Evolutionary conservation across 2,888 invertebrate species (phyloP), one percentile per base, ranked within the genome.

Genomic region (Drosophila nr. fundita): DNA sequence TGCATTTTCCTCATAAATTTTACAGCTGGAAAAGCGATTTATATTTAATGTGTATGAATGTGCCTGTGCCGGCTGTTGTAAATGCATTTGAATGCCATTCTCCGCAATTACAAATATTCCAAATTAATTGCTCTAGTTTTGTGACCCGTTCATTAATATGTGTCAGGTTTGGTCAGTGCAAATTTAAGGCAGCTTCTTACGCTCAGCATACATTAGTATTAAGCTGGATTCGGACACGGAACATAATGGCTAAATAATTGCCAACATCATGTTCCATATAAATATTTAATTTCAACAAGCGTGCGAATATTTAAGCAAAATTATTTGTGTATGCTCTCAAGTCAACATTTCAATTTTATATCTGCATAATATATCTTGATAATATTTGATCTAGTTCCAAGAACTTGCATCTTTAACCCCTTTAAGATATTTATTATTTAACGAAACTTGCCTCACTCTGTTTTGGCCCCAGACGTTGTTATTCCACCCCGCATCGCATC

Each of bases 1-100:
- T 77, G 53, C 69, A 78, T 77, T 86, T 72, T 72, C 60, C 82
- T 60, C 86, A 86, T 86, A 82, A 85, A 87, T 86, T 77, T 72
- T 67, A 40, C 73, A 69, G 73, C 40, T 61, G 80, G 48, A 77
- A 77, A 69, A 67, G 73, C 78, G 63, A 75, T 87, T 81, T 86
- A 71, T 85, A 71, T 50, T 34, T 67, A 78, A 79, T 83, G 60
- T 78, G 60, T 11, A 18, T 11, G 21, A 34, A 21, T 54, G 54
- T 21, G 57, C 4, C 30, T 32, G 57, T 58, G 42, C 58, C 59
- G 54, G 58, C 64, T 68, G 72, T 60, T 57, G 53, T 48, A 34
- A 48, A 54, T 40, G 40, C 65, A 68, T 55, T 67, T 55, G 55
- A 59, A 69, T 78, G 75, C 52, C 58, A 63, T 70, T 71, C 55